Base-by-base conservation (phyloP, 2,113 vertebrate species). In the Hyperopisus bebe region DNA sequence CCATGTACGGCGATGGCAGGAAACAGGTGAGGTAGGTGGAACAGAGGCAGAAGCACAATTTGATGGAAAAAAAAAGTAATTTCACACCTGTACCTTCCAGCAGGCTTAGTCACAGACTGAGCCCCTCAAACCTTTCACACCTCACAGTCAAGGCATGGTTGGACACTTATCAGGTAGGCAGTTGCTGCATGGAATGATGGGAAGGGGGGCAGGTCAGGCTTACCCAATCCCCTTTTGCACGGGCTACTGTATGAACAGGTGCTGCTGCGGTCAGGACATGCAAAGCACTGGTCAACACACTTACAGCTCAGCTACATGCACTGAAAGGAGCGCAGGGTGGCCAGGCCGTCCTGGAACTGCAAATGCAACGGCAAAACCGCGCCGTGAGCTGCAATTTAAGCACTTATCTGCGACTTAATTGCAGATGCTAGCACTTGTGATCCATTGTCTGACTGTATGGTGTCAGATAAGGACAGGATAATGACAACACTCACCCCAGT, bases 361-460 rank as follows among this genome's bases (percentile, higher is more conserved):
- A 27, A 39, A 24, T 11, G 58, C 5, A 31, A 39, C 31, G 3
- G 11, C 24, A 11, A 70, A 88, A 77, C n/a, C 3, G 0, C 6
- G 2, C 53, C 13, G 5, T 85, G 44, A 85, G 27, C 66, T 51
- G 58, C 31, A n/a, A 10, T 90, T 39, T 42, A 86, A 46, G 27
- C 13, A 47, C 58, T 35, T 50, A 19, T 53, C 70, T 87, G 77
- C 74, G 80, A 39, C 86, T 91, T 90, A 88, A 91, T 90, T 90
- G 90, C 86, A 50, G 87, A 66, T 62, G 62, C 58, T 46, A 15
- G 5, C 70, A 51, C 55, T 17, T 31, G 46, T 15, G 21, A 10
- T n/a, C 55, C 21, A 87, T 87, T 88, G 89, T 88, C 51, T 84
- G 42, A 85, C 39, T 6, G 24, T 31, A 84, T 27, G 27, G 42